phyloP scores from a whole-genome alignment of 2,113 vertebrate genomes.

The Dicerorhinus sumatrensis region DNA sequence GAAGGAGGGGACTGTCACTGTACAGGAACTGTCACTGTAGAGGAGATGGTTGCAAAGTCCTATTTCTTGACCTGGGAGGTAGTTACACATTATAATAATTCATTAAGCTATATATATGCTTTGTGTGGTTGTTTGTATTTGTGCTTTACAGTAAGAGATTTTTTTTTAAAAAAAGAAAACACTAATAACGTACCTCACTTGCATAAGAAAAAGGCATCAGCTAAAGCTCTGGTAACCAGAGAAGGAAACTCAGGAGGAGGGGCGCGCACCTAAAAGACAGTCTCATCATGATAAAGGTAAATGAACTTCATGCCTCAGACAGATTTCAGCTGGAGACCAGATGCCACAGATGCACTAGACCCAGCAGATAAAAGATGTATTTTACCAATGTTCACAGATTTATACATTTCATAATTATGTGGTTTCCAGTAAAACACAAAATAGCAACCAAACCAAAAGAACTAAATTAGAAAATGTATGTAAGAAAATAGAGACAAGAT shows the following conservation, averaged over 20 bases:
- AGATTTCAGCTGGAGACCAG: slow-evolving; percentile 16
- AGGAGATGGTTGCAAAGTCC: background rate
- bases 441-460: slow-evolving; percentile 25
- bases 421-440: slow-evolving; percentile 52
- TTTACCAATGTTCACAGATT: slow-evolving; percentile 63
- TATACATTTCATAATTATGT: slow-evolving; percentile 9
- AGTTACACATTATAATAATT: background rate
- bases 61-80: background rate
- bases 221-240: background rate
- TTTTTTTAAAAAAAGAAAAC: background rate
- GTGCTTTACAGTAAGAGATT: background rate
- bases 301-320: background rate
- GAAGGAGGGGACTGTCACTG: background rate
- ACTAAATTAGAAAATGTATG: background rate
- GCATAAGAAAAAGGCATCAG: background rate
- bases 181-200: background rate
- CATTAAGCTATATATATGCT: background rate
- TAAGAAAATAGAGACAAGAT: background rate
- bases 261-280: background rate
- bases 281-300: background rate
- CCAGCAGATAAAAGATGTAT: slow-evolving; percentile 52
- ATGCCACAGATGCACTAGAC: background rate
- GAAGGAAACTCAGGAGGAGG: background rate
- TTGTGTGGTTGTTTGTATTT: background rate
- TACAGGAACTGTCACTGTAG: background rate